These are phyloP conservation scores for Hydractinia echinata DNA, from an alignment of 30 jellyfish, hydroid and myxozoan genomes.

Conservation along the genomic window DNA sequence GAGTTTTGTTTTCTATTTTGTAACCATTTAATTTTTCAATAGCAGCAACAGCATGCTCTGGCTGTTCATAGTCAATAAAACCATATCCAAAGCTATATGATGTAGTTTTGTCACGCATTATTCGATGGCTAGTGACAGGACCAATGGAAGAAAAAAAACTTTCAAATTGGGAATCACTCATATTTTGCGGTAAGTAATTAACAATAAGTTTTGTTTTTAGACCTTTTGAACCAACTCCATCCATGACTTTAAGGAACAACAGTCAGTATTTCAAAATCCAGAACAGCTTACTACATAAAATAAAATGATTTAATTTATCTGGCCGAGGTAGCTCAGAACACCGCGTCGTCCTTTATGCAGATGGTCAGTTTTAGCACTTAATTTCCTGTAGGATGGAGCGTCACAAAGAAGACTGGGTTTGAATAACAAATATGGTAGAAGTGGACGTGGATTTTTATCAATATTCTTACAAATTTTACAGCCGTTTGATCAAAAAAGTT, in stretches of 20 bases:
- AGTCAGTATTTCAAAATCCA: neutral
- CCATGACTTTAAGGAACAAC: neutral
- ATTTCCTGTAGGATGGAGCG: neutral
- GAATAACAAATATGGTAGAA: slow-evolving; percentile 26
- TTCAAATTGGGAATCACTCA: slow-evolving; percentile 23
- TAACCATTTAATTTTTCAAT: slow-evolving; percentile 22
- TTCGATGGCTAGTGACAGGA: slow-evolving; percentile 5
- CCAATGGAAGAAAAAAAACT: slow-evolving; percentile 17
- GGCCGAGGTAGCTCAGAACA: neutral
- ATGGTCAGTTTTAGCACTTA: neutral
- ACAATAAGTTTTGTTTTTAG: slow-evolving; percentile 29
- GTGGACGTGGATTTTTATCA: neutral
- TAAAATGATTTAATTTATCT: neutral
- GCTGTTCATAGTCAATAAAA: slow-evolving; percentile 30
- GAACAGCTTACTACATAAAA: neutral
- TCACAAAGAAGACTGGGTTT: slow-evolving; percentile 12
- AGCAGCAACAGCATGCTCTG: slow-evolving; percentile 24
- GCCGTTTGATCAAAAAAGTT: neutral
- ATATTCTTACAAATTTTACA: neutral
- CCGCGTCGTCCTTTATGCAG: neutral
- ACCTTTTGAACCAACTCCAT: slow-evolving; percentile 35
- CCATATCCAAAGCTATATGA: slow-evolving; percentile 37
- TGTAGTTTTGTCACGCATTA: slow-evolving; percentile 30
- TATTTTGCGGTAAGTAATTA: slow-evolving; percentile 28
- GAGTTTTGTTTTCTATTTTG: slow-evolving; percentile 30